Conservation (phyloP, 2,113 vertebrate species). For the Ploceus nigricollis region DNA sequence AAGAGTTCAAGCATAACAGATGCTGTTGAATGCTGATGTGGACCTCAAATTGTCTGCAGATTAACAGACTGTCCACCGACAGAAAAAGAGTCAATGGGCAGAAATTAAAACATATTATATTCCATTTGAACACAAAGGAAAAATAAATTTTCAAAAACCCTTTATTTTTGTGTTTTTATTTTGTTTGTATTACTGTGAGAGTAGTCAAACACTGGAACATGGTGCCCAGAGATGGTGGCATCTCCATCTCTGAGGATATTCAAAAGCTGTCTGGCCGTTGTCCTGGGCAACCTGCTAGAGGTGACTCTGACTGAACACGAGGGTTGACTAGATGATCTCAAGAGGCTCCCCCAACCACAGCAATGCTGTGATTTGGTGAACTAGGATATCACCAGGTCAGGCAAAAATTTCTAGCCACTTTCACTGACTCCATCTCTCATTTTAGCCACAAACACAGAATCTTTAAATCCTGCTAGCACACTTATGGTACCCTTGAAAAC, state of each 20-base stretch:
- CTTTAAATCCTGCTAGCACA: neutral
- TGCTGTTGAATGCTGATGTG: neutral
- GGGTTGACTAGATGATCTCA: neutral
- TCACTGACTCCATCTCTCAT: neutral
- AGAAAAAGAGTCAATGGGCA: neutral
- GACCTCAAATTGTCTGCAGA: neutral
- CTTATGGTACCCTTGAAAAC: neutral
- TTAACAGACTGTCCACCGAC: neutral
- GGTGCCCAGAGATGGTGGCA: neutral
- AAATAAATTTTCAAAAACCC: fast-evolving
- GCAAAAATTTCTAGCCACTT: neutral
- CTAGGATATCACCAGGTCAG: neutral
- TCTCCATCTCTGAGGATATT: neutral
- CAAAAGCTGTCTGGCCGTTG: neutral
- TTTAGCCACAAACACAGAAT: neutral
- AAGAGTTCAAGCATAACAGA: neutral
- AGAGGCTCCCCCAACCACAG: neutral
- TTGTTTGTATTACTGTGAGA: neutral
- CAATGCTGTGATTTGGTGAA: neutral
- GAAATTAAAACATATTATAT: neutral
- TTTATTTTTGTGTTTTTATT: neutral
- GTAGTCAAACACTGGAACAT: neutral
- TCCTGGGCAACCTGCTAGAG: neutral
- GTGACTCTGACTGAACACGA: neutral
- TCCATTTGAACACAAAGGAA: neutral